A percentile compares a stretch with the other conserved stretches of the same genome.
Conservation (phyloP, 2,797 vertebrate species). For the Alosa sapidissima region DNA sequence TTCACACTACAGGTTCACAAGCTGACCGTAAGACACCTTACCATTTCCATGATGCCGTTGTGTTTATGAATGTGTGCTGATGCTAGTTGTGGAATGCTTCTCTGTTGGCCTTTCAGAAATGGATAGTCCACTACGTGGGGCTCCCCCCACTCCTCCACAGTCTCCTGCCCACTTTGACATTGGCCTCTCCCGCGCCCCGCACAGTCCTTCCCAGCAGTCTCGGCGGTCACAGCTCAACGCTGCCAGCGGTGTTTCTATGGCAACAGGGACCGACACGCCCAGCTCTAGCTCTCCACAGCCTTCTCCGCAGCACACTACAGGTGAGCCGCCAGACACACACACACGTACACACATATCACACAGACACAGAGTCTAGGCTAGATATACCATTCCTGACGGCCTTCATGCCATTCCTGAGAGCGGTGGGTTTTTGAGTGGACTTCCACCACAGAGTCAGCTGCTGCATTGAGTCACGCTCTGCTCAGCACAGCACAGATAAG, state of each 20-base stretch:
- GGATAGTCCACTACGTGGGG: slow-evolving; percentile 47
- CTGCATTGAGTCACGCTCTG: no score
- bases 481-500: no score
- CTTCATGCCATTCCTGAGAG: no score
- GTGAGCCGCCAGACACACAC: slow-evolving; percentile 47
- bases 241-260: slow-evolving; percentile 44
- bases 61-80: not conserved
- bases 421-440: no score
- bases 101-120: slow-evolving; percentile 48
- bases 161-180: slow-evolving; percentile 35
- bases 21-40: not conserved
- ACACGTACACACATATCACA: slow-evolving; percentile 1
- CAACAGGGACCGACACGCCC: slow-evolving; percentile 24
- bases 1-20: not conserved
- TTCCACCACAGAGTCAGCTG: no score
- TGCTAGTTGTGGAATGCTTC: not conserved
- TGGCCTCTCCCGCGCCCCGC: slow-evolving; percentile 49
- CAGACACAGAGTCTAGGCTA: no score
- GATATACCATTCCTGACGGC: no score
- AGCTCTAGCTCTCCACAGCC: slow-evolving; percentile 43
- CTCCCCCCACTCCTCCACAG: slow-evolving; percentile 42
- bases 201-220: slow-evolving; percentile 57
- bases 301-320: slow-evolving; percentile 59
- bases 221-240: slow-evolving; percentile 79
- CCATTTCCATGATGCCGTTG: not conserved